Evolutionary conservation across 64 coral and sea anemone species (phyloP), one percentile per base, ranked within the genome.

Genomic region (Anthopleura sola): DNA sequence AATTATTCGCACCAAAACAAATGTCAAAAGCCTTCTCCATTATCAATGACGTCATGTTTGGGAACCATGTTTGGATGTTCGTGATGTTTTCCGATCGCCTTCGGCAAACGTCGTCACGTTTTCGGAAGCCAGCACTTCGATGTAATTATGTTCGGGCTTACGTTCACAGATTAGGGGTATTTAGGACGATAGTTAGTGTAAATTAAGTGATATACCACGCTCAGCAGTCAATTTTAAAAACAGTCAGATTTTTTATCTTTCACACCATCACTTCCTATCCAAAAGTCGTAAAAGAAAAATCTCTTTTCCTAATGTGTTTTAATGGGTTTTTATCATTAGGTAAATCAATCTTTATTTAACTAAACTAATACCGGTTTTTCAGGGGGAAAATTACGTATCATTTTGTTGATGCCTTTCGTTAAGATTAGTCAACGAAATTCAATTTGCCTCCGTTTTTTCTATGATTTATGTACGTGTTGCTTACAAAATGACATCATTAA

Each of bases 1-100:
- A 92, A 92, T 80, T 92, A 97, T 92, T 90, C 78, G 68, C 85
- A 97, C 88, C 91, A 97, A 92, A 96, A 96, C 90, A 90, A 92
- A 86, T 79, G 76, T 79, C 76, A 79, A 79, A 71, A 79, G 76
- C 76, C 39, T 48, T 24, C 31, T 77, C 76, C 24, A 79, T 79
- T 79, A 79, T 79, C 37, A 47, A 79, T 79, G 76, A 79, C 76
- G 76, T 79, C 76, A 79, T 79, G 20, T 79, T 79, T 79, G n/a
- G 76, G n/a, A n/a, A n/a, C n/a, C n/a, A n/a, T n/a, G n/a, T 79
- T 79, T 79, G n/a, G 76, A 23, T 6, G n/a, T 79, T 79, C 76
- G 76, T 79, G 76, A 79, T 79, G 76, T 44, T 79, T 48, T 44
- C 76, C 37, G 44, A 44, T 23, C 18, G 1, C 21, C 19, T 44